Evolutionary conservation across 2,113 vertebrate genomes (phyloP).

Genomic region (Polyodon spathula): DNA sequence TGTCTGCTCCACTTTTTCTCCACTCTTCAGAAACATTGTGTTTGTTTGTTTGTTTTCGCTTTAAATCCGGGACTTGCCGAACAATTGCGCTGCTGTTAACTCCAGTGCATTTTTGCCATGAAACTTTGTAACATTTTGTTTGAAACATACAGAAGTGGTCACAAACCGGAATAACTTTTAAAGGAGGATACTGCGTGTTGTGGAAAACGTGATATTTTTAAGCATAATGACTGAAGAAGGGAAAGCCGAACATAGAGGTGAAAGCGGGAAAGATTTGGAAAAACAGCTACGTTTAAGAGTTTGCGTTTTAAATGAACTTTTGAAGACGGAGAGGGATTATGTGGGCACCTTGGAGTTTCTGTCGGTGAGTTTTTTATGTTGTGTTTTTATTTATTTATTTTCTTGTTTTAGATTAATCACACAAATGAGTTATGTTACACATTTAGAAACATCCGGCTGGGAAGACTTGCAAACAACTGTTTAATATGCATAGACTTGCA

Average conservation of each 20-base stretch:
- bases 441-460: neutral
- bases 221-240: constrained; percentile 82
- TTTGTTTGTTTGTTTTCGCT: neutral
- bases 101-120: constrained; percentile 28
- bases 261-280: constrained; percentile 82
- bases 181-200: neutral
- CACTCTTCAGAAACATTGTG: neutral
- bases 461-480: constrained; percentile 19
- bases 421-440: no score
- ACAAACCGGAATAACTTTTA: constrained; percentile 25
- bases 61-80: neutral
- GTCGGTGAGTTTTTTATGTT: constrained; percentile 72
- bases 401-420: no score
- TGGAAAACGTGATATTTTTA: neutral
- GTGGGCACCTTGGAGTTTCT: constrained; percentile 91
- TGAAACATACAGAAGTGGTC: constrained; percentile 9
- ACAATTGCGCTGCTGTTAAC: constrained; percentile 3
- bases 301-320: constrained; percentile 85
- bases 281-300: constrained; percentile 88
- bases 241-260: constrained; percentile 67
- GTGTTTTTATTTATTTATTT: no score
- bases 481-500: constrained; percentile 39
- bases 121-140: constrained; percentile 22
- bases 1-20: neutral
- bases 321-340: constrained; percentile 94